Evolutionary conservation across 2,113 vertebrate species (phyloP), one percentile per base, ranked within the genome.

Genomic region (Symphodus melops): DNA sequence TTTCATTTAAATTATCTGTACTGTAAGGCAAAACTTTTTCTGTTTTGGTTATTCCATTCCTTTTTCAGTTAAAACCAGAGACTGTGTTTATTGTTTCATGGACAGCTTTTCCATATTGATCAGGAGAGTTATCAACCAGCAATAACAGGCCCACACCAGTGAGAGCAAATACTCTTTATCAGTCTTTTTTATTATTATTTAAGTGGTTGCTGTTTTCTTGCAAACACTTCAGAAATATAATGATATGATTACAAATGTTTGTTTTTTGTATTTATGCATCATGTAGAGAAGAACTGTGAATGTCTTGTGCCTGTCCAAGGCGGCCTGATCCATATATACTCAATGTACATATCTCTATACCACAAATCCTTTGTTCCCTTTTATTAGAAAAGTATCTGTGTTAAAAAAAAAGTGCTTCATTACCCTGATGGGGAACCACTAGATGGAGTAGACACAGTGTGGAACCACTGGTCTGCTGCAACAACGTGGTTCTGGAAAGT

Each of bases 281-380:
- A 51, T 81, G 59, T 89, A 90, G 88, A 81, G 75, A 81, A 77
- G 82, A 91, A 83, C 82, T 83, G 82, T 88, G 79, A 88, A 84
- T 85, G 84, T 91, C 62, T 79, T 74, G 91, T 92, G 91, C 90
- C 90, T 92, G 84, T 87, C 81, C 66, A 78, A 71, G 75, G 70
- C 58, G 67, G 84, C 82, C 80, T 91, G 87, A 88, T 85, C 86
- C 81, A 28, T 77, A 67, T 76, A 14, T 49, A 63, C 57, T 85
- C 51, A 65, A 46, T 68, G 66, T 83, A 68, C 79, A 81, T 90
- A 83, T 87, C 80, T 84, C 46, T 75, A 68, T 67, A 46, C 81
- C 48, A 61, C 41, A 9, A 78, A 72, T 48, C 23, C 60, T 54
- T 49, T 13, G 49, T 36, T 79, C 75, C 75, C 39, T 82, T 61